These are phyloP conservation scores for Gila robusta DNA, from an alignment of 2,797 vertebrate genomes.

Conservation along the genomic window DNA sequence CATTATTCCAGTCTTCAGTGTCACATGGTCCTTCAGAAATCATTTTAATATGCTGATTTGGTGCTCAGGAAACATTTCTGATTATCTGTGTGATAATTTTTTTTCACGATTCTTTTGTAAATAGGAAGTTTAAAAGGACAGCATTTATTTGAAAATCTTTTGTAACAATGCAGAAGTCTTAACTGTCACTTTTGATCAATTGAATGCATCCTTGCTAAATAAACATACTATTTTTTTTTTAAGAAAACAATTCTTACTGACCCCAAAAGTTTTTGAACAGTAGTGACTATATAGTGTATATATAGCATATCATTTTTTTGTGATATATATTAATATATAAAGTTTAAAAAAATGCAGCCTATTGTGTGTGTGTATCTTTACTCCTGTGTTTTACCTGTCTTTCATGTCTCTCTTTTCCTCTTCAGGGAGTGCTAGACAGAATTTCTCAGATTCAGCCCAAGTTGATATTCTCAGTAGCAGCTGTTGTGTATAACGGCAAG, in stretches of 20 bases:
- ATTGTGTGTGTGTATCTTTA: neutral
- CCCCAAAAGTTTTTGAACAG: neutral
- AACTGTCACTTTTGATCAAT: neutral
- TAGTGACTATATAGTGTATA: neutral
- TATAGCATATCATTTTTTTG: neutral
- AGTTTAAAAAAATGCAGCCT: neutral
- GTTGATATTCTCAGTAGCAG: constrained; percentile 93
- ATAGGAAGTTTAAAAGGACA: neutral
- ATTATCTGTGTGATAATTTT: no score
- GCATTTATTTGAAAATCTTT: neutral
- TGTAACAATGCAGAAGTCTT: neutral
- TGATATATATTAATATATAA: neutral
- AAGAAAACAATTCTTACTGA: neutral
- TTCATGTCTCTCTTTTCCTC: neutral
- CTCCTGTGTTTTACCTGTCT: neutral
- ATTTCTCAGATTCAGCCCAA: constrained; percentile 98
- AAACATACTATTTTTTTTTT: neutral
- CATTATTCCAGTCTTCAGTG: neutral
- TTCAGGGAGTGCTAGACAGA: constrained; percentile 93
- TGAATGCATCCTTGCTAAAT: neutral
- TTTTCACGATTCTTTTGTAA: neutral
- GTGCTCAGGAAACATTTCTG: neutral
- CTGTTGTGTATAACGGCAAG: constrained; percentile 94
- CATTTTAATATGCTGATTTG: neutral
- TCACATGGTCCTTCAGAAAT: neutral